A percentile compares a stretch with the other conserved stretches of the same genome.
Evolutionary conservation across 1,140 invertebrate genomes (phyloP).

Genomic region (Glomeris maerens): DNA sequence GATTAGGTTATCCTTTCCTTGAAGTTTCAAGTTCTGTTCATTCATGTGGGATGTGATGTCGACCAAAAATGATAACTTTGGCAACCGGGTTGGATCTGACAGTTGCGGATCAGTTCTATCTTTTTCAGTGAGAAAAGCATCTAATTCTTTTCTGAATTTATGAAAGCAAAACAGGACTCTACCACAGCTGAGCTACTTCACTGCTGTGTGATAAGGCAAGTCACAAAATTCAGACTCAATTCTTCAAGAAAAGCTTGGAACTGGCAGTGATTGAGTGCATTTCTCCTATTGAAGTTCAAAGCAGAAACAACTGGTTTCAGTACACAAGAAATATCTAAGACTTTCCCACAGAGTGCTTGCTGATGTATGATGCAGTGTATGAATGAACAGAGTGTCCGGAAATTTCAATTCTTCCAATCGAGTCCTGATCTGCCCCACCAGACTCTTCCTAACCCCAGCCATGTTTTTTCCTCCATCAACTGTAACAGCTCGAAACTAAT

Average conservation of each 20-base stretch:
- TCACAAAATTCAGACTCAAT: slow-evolving; percentile 22
- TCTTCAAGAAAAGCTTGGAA: slow-evolving; percentile 25
- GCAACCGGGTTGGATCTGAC: slow-evolving; percentile 10
- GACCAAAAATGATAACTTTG: slow-evolving; percentile 17
- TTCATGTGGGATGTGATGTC: slow-evolving; percentile 9
- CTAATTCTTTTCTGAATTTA: slow-evolving; percentile 19
- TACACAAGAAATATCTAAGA: slow-evolving; percentile 17
- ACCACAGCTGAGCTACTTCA: slow-evolving; percentile 27
- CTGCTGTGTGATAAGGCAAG: slow-evolving; percentile 25
- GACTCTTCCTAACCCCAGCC: too few species aligned
- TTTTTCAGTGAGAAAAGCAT: slow-evolving; percentile 16
- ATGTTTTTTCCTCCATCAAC: too few species aligned
- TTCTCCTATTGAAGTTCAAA: slow-evolving; percentile 25
- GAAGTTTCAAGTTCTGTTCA: slow-evolving; percentile 5
- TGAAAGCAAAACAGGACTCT: slow-evolving; percentile 27
- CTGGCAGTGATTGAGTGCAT: slow-evolving; percentile 23
- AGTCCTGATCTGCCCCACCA: background rate
- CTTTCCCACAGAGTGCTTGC: too few species aligned
- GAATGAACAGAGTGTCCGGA: slow-evolving; percentile 16
- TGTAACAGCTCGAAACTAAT: background rate
- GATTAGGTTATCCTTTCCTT: slow-evolving; percentile 5
- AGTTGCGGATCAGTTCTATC: slow-evolving; percentile 9
- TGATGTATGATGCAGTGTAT: slow-evolving; percentile 29
- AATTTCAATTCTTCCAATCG: background rate
- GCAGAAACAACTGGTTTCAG: slow-evolving; percentile 23